phyloP scores from a whole-genome alignment of 2,888 invertebrate genomes.

The Perizoma affinitatum region DNA sequence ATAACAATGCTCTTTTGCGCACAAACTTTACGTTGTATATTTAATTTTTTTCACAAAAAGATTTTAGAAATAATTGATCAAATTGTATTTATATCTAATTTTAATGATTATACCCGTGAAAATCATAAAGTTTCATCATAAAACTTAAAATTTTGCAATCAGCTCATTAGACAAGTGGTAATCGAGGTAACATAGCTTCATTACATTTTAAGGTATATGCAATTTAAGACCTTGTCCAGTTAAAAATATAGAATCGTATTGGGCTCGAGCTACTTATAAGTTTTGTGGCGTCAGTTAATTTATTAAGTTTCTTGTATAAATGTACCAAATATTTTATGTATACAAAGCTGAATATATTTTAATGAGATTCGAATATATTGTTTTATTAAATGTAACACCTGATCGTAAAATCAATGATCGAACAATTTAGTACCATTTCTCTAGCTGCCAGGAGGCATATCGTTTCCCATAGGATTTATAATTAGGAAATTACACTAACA shows the following conservation, averaged over 20 bases:
- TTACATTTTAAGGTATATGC: too few species aligned
- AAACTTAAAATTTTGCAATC: not conserved
- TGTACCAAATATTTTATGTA: constrained; percentile 57
- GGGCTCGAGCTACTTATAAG: not conserved
- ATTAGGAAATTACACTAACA: too few species aligned
- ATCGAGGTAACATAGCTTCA: too few species aligned
- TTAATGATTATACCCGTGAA: not conserved
- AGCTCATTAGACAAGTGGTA: too few species aligned
- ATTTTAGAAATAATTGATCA: not conserved
- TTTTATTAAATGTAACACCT: constrained; percentile 34
- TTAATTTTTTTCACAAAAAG: not conserved
- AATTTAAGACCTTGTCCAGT: too few species aligned
- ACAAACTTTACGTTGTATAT: not conserved
- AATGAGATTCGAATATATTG: constrained; percentile 41
- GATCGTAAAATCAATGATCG: too few species aligned
- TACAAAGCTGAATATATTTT: constrained; percentile 63
- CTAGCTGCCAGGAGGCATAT: too few species aligned
- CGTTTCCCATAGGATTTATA: too few species aligned
- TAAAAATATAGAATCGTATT: not conserved
- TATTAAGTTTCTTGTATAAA: constrained; percentile 41
- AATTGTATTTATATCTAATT: not conserved
- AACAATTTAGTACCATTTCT: too few species aligned
- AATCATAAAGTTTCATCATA: not conserved
- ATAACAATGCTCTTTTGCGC: not conserved
- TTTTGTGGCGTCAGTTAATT: constrained; percentile 24